Percentiles rank a stretch among this genome's conserved stretches.
Conservation (phyloP, 1,140 invertebrate genomes). For the Drosophila aff. region DNA sequence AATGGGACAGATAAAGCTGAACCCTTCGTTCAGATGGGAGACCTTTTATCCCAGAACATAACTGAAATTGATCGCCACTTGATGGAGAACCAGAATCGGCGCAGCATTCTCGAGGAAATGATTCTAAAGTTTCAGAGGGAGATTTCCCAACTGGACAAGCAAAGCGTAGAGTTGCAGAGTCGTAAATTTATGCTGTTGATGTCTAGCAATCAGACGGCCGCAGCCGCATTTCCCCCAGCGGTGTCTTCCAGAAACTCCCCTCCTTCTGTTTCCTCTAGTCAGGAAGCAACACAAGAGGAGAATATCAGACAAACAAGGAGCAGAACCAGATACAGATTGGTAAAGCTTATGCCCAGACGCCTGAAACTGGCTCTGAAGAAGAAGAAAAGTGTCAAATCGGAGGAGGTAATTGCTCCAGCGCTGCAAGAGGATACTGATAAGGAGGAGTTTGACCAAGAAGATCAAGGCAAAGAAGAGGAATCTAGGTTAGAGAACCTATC, state of each 20-base stretch:
- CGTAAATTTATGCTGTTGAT: slow-evolving; percentile 67
- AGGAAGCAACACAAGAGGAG: slow-evolving; percentile 1
- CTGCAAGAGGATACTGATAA: slow-evolving; percentile 4
- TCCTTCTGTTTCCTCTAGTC: neutral
- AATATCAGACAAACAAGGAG: slow-evolving; percentile 22
- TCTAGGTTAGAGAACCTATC: neutral
- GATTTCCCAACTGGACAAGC: slow-evolving; percentile 71
- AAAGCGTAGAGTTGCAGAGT: slow-evolving; percentile 71
- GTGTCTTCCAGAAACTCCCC: slow-evolving; percentile 10
- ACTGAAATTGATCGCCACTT: slow-evolving; percentile 74
- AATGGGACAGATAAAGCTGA: neutral
- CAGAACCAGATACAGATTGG: slow-evolving; percentile 6
- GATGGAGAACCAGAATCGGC: slow-evolving; percentile 73
- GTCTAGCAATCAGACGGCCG: slow-evolving; percentile 4
- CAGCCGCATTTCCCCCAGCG: neutral
- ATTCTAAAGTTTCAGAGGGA: slow-evolving; percentile 79
- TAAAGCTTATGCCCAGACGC: slow-evolving; percentile 33
- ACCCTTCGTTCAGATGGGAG: slow-evolving; percentile 17
- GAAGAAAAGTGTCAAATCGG: neutral
- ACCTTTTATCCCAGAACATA: slow-evolving; percentile 55
- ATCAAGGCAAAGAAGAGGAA: neutral
- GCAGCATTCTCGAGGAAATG: slow-evolving; percentile 78
- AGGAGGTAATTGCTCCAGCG: neutral
- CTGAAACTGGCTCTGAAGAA: neutral
- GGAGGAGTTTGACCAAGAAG: neutral